Evolutionary conservation across 2,888 invertebrate species (phyloP).

Genomic region (Lottia scabra): DNA sequence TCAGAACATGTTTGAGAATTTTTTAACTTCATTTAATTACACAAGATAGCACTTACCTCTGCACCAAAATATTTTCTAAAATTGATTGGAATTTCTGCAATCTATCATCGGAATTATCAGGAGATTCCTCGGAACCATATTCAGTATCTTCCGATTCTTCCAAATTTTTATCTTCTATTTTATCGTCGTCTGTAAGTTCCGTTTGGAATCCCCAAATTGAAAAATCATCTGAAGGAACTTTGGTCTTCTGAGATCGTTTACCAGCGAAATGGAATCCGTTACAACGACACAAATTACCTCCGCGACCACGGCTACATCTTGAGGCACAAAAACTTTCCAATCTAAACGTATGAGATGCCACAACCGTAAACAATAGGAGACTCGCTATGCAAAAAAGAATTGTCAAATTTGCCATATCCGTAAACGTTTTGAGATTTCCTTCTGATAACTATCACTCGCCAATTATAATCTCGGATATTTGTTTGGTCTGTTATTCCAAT

Average conservation of each 20-base stretch:
- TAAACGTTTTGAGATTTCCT: too few species aligned
- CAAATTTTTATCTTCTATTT: background rate
- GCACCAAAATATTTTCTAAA: background rate
- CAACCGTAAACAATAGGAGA: background rate
- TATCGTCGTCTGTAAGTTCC: background rate
- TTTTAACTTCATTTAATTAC: too few species aligned
- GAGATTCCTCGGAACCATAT: background rate
- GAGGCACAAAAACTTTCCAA: slow-evolving; percentile 41
- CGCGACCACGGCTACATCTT: slow-evolving; percentile 47
- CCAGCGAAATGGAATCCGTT: slow-evolving; percentile 63
- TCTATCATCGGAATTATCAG: background rate
- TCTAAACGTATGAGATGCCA: slow-evolving; percentile 8
- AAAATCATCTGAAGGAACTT: background rate
- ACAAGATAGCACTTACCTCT: background rate
- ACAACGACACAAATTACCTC: slow-evolving; percentile 58
- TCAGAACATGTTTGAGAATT: too few species aligned
- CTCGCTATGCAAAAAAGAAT: too few species aligned
- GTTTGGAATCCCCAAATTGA: background rate
- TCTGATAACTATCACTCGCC: too few species aligned
- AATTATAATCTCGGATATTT: too few species aligned
- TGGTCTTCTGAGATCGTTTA: slow-evolving; percentile 31
- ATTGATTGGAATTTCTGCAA: background rate
- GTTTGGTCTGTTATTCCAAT: too few species aligned
- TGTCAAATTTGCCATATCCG: too few species aligned
- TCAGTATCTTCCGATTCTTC: background rate